Conservation (phyloP, 1,140 invertebrate species). For the Pemphigus obesinymphae region DNA sequence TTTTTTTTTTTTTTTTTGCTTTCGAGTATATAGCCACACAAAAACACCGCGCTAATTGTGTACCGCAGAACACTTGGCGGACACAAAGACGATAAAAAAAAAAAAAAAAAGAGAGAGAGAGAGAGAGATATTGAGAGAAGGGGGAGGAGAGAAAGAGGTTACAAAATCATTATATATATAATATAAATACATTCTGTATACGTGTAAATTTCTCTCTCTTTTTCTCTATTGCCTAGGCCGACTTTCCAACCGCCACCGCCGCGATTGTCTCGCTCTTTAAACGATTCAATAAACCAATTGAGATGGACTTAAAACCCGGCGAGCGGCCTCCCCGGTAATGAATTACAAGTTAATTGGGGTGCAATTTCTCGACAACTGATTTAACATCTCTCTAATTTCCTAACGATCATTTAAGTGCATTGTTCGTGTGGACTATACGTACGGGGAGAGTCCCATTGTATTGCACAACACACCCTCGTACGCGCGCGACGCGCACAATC, state of each 20-base stretch:
- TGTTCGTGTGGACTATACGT: slow-evolving; percentile 30
- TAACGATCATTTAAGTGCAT: slow-evolving; percentile 44
- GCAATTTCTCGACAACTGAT: slow-evolving; percentile 44
- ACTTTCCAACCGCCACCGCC: background rate
- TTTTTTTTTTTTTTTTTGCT: slow-evolving; percentile 22
- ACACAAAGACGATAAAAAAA: background rate
- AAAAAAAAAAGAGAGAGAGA: background rate
- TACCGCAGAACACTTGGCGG: slow-evolving; percentile 23
- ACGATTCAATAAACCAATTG: slow-evolving; percentile 42
- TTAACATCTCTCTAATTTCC: slow-evolving; percentile 44
- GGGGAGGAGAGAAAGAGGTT: too few relatives aligned
- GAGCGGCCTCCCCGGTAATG: slow-evolving; percentile 25
- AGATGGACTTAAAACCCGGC: slow-evolving; percentile 36
- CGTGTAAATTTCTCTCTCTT: background rate
- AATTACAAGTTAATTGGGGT: slow-evolving; percentile 44
- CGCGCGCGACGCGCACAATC: slow-evolving; percentile 55
- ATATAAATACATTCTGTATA: too few relatives aligned
- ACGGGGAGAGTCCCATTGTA: slow-evolving; percentile 36
- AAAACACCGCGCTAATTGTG: slow-evolving; percentile 35
- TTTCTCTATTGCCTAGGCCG: slow-evolving; percentile 3
- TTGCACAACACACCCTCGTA: slow-evolving; percentile 46
- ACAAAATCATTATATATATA: slow-evolving; percentile 13
- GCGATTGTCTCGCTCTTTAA: slow-evolving; percentile 36
- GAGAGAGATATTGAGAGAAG: too few relatives aligned
- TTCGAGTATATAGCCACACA: slow-evolving; percentile 17